Conservation (phyloP, 2,888 invertebrate species). For the Chalcis sispes region DNA sequence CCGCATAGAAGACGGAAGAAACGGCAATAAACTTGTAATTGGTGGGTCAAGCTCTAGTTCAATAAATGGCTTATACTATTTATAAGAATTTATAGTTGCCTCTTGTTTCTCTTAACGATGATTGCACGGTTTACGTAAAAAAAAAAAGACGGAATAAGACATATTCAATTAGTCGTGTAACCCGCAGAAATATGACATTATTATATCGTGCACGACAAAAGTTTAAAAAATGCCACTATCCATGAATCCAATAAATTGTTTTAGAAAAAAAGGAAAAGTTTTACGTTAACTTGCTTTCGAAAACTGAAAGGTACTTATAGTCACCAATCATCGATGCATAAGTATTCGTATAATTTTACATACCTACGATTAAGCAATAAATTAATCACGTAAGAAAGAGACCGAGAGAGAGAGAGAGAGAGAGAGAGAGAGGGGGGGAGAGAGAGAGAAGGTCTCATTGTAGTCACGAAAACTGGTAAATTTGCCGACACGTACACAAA, state of each 20-base stretch:
- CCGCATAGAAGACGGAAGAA: constrained; percentile 11
- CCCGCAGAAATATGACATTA: too few species aligned
- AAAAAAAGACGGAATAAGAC: background rate
- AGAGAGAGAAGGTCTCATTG: constrained; percentile 14
- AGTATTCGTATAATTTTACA: too few species aligned
- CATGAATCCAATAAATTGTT: too few species aligned
- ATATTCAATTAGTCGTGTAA: too few species aligned
- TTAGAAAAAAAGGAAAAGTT: too few species aligned
- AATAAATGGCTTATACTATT: constrained; percentile 33
- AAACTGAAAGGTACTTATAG: too few species aligned
- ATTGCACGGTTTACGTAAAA: constrained; percentile 31
- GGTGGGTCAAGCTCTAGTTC: constrained; percentile 44
- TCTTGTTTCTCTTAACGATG: constrained; percentile 14
- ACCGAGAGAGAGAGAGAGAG: too few species aligned
- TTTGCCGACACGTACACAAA: background rate
- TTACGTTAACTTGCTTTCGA: too few species aligned
- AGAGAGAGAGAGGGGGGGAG: too few species aligned
- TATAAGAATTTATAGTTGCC: constrained; percentile 22
- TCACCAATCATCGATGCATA: too few species aligned
- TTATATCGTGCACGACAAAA: too few species aligned
- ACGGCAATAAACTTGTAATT: constrained; percentile 41
- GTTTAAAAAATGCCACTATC: too few species aligned
- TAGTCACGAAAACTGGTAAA: constrained; percentile 14
- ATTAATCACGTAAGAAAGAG: constrained; percentile 16
- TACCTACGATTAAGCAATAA: constrained; percentile 44